Evolutionary conservation across 2,797 vertebrate genomes (phyloP), one percentile per base, ranked within the genome.

Genomic region (Rousettus madagascariensis): DNA sequence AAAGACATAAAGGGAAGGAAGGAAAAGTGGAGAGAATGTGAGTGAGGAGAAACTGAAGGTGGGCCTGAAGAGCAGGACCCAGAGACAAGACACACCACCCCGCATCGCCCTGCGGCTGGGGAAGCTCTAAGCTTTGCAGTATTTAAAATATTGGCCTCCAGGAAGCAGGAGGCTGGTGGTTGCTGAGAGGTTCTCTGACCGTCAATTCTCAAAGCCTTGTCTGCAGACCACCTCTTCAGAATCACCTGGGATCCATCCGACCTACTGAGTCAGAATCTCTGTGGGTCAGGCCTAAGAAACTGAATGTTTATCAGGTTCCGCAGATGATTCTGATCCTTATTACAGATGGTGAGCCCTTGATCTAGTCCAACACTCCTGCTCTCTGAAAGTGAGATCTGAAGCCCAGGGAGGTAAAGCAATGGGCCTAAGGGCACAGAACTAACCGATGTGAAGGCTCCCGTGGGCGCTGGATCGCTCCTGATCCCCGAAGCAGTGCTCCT

Each of bases 381-480:
- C 30, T 72, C 17, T 53, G 78, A 16, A 66, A 55, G 75, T 13
- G 90, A 69, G 55, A 49, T 53, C 41, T 30, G 75, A 87, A 87
- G 61, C 33, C 77, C 66, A 88, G 63, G 83, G 72, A 77, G 36
- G 82, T 33, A 95, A 74, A 92, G 80, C 80, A 72, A 86, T 24
- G 57, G 12, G 51, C 57, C 28, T 49, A 7, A 24, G n/a, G 26
- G n/a, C 74, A 68, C 46, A 77, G 68, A 94, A 75, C 66, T 84
- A 49, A 68, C 0, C 26, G 51, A 86, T 15, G 41, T 63, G 61
- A 75, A 71, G 90, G 36, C 16, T 77, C 46, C 11, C 11, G 2
- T 41, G 55, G 41, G 28, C n/a, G 57, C 57, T 28, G 6, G 10
- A 6, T 36, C 49, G 65, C n/a, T 41, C 12, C 57, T 46, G 36